Conservation (phyloP, 2,113 vertebrate genomes). For the Lepus timidus region DNA sequence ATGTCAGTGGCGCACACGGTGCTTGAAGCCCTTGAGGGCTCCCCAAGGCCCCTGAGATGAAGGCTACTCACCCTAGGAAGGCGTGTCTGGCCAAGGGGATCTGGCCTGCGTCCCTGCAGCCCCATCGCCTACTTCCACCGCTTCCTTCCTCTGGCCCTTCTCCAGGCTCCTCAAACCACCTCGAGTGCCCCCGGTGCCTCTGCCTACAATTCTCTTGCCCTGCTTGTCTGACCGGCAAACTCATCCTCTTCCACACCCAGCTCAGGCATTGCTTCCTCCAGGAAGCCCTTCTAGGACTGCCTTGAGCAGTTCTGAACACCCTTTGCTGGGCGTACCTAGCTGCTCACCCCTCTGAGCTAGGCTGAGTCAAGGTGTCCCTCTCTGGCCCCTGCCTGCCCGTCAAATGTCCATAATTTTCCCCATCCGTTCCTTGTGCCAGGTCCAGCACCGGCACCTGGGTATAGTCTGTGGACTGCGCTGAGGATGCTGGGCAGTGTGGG, state of each 20-base stretch:
- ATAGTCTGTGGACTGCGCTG: neutral
- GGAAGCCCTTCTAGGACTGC: neutral
- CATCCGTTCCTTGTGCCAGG: neutral
- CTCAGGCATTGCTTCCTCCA: neutral
- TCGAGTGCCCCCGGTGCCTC: neutral
- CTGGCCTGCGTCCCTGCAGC: neutral
- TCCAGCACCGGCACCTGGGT: neutral
- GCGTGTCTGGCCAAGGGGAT: neutral
- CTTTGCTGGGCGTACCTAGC: neutral
- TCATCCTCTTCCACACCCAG: neutral
- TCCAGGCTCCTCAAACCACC: neutral
- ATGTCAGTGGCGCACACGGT: neutral
- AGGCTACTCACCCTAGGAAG: neutral
- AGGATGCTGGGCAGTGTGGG: neutral
- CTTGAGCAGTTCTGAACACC: neutral
- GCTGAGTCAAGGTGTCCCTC: no score
- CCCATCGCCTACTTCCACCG: neutral
- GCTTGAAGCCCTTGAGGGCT: neutral
- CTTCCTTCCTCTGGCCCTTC: neutral
- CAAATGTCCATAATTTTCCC: no score
- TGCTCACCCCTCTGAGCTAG: neutral
- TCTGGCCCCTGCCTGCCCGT: neutral
- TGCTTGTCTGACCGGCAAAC: neutral
- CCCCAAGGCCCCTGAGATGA: neutral
- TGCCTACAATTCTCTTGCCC: neutral